Percentiles rank a stretch among this genome's conserved stretches.
These are phyloP conservation scores for Agonum fuliginosum DNA, from an alignment of 2,888 invertebrate genomes.

Conservation along the genomic window DNA sequence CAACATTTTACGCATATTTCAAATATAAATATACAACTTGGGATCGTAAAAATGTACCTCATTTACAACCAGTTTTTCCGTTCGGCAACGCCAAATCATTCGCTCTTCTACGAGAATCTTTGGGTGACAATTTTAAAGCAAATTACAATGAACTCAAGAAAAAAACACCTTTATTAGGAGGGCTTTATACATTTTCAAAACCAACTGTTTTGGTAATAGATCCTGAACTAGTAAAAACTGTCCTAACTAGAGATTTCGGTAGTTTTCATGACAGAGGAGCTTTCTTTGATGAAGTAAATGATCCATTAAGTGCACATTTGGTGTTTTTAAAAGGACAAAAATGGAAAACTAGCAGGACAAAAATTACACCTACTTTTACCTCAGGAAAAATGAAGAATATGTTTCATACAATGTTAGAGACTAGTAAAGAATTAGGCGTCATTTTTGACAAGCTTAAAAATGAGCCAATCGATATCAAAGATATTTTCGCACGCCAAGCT, in stretches of 20 bases:
- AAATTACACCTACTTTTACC: conserved; percentile 50
- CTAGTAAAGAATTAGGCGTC: conserved; percentile 32
- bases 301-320: conserved; percentile 76
- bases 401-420: conserved; percentile 48
- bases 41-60: conserved; percentile 60
- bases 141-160: conserved; percentile 62
- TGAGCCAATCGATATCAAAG: conserved; percentile 39
- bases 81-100: conserved; percentile 64
- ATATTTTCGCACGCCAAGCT: conserved; percentile 42
- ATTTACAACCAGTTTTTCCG: conserved; percentile 64
- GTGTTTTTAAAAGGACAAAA: conserved; percentile 73
- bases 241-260: conserved; percentile 77
- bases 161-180: conserved; percentile 62
- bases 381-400: conserved; percentile 55
- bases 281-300: conserved; percentile 75
- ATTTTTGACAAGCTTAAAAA: conserved; percentile 25
- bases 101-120: conserved; percentile 9
- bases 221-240: conserved; percentile 67
- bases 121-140: conserved; percentile 55
- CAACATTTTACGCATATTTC: neutral
- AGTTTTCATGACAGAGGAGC: conserved; percentile 78
- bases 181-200: conserved; percentile 62
- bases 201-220: conserved; percentile 63
- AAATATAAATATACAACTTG: conserved; percentile 59
- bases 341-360: conserved; percentile 38